phyloP scores from a whole-genome alignment of 2,113 vertebrate species.

The Paratilapia polleni region DNA sequence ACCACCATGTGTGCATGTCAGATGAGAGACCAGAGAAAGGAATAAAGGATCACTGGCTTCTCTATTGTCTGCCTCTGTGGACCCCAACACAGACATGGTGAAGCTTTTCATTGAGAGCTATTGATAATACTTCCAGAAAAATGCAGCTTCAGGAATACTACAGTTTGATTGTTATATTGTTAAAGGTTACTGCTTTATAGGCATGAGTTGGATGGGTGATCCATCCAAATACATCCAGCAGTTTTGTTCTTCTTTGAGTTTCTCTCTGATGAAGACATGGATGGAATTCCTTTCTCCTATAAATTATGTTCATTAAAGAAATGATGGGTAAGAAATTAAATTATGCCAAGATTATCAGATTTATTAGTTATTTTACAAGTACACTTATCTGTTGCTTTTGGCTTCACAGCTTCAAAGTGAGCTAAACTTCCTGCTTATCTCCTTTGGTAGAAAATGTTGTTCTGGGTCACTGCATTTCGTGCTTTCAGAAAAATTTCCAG shows the following conservation, averaged over 20 bases:
- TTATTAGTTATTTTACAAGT: background rate
- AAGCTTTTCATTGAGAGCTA: background rate
- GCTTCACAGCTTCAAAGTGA: background rate
- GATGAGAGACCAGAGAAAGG: constrained; percentile 60
- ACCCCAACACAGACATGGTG: background rate
- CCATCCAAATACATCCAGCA: background rate
- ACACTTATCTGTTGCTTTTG: background rate
- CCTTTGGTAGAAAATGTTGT: background rate
- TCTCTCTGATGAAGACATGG: background rate
- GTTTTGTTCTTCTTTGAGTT: background rate
- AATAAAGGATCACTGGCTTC: constrained; percentile 37
- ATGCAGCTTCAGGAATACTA: background rate
- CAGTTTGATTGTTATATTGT: background rate
- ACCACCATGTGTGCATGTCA: constrained; percentile 68
- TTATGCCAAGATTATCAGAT: background rate
- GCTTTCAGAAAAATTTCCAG: background rate
- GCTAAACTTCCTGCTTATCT: background rate
- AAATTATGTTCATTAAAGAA: background rate
- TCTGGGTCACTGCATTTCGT: background rate
- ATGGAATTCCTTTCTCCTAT: too few species aligned
- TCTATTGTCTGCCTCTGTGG: constrained; percentile 48
- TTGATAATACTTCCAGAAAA: background rate
- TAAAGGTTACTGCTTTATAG: background rate
- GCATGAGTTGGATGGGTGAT: background rate
- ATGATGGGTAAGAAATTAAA: background rate